These are phyloP conservation scores for Rhingia rostrata DNA, from an alignment of 2,888 invertebrate genomes.

Conservation along the genomic window DNA sequence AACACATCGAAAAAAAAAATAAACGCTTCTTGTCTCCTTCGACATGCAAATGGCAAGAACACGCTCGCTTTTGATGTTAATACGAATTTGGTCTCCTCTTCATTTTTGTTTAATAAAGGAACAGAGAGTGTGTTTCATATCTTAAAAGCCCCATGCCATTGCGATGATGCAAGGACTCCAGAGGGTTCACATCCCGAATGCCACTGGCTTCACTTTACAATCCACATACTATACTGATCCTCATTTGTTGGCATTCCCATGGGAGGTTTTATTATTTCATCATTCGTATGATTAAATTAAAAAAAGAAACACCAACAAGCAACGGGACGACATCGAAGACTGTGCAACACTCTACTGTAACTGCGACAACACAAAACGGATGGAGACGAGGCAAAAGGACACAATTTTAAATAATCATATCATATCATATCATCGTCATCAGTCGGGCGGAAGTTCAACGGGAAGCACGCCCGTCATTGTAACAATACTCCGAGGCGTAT, in stretches of 20 bases:
- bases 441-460: slow-evolving; percentile 57
- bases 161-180: slow-evolving; percentile 27
- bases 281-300: slow-evolving; percentile 73
- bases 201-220: background rate
- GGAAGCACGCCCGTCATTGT: slow-evolving; percentile 29
- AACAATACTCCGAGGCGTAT: slow-evolving; percentile 53
- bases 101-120: background rate
- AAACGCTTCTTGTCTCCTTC: slow-evolving; percentile 47
- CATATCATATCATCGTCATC: slow-evolving; percentile 53
- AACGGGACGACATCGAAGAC: slow-evolving; percentile 6
- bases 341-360: background rate
- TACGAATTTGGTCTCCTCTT: slow-evolving; percentile 16
- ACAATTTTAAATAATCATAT: slow-evolving; percentile 73
- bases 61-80: slow-evolving; percentile 37
- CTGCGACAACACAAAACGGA: background rate
- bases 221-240: slow-evolving; percentile 15
- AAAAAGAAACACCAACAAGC: slow-evolving; percentile 39
- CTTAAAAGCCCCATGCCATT: slow-evolving; percentile 10
- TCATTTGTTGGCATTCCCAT: slow-evolving; percentile 38
- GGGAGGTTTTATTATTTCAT: slow-evolving; percentile 71
- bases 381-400: slow-evolving; percentile 49
- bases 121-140: slow-evolving; percentile 5
- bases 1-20: slow-evolving; percentile 17
- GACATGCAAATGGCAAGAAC: slow-evolving; percentile 29
- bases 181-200: slow-evolving; percentile 16